phyloP scores from a whole-genome alignment of 2,113 vertebrate genomes.

The Engystomops pustulosus region DNA sequence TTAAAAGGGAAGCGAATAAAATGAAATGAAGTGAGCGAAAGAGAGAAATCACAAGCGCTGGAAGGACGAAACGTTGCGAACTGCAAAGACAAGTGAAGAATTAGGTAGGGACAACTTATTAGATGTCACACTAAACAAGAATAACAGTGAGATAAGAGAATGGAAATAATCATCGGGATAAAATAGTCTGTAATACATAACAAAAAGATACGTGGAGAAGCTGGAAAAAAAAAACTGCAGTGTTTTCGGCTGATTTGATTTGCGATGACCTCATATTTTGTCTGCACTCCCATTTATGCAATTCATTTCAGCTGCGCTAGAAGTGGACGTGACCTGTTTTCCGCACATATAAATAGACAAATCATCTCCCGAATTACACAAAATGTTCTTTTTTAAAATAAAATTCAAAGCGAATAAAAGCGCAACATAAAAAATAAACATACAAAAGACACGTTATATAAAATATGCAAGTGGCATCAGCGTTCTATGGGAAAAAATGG shows the following conservation, averaged over 20 bases:
- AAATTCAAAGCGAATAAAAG: too few species aligned
- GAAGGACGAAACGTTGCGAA: constrained; percentile 26
- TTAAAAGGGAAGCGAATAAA: constrained; percentile 14
- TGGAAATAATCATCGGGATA: neutral
- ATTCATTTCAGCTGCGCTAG: neutral
- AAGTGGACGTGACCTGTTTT: neutral
- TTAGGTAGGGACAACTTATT: neutral
- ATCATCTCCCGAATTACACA: neutral
- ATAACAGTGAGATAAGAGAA: neutral
- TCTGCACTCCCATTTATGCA: neutral
- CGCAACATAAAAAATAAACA: neutral
- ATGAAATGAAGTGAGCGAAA: constrained; percentile 24
- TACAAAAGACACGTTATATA: neutral
- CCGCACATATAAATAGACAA: neutral
- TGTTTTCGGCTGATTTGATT: neutral
- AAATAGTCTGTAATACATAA: neutral
- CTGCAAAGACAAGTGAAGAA: constrained; percentile 41
- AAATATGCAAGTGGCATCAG: neutral
- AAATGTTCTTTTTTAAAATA: neutral
- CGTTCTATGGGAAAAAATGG: neutral
- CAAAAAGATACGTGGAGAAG: neutral
- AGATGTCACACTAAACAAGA: neutral
- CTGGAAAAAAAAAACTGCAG: neutral
- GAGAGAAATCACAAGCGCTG: neutral
- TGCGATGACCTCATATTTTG: neutral